A percentile compares a stretch with the other conserved stretches of the same genome.
Evolutionary conservation across 1,140 invertebrate species (phyloP).

Genomic region (Paracyclopina nana): DNA sequence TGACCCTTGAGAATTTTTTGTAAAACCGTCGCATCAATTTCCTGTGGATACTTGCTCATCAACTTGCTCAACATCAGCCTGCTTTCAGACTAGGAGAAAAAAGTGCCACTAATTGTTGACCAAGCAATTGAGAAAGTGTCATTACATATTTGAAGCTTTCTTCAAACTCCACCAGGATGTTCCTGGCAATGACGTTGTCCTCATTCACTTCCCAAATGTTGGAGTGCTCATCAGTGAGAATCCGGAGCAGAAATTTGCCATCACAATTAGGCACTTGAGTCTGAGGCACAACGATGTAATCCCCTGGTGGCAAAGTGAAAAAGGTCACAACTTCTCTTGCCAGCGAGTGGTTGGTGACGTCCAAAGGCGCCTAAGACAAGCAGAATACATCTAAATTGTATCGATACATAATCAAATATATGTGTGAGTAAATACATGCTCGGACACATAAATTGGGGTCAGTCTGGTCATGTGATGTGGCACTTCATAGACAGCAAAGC

Average conservation of each 20-base stretch:
- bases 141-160: conserved; percentile 32
- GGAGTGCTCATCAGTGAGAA: conserved; percentile 47
- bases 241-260: conserved; percentile 44
- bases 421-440: no score
- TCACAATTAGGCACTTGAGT: conserved; percentile 44
- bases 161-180: conserved; percentile 38
- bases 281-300: conserved; percentile 56
- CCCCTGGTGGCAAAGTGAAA: conserved; percentile 50
- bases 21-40: conserved; percentile 38
- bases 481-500: conserved; percentile 47
- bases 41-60: conserved; percentile 35
- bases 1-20: conserved; percentile 38
- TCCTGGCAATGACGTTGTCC: conserved; percentile 45
- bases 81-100: conserved; percentile 21
- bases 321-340: conserved; percentile 48
- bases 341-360: conserved; percentile 43
- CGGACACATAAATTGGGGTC: conserved; percentile 38
- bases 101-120: background rate
- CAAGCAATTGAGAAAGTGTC: no score
- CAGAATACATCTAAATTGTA: no score
- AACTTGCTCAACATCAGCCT: conserved; percentile 21
- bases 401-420: no score
- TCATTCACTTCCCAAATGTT: conserved; percentile 58
- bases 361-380: conserved; percentile 35
- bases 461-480: conserved; percentile 37